Evolutionary conservation across 2,113 vertebrate genomes (phyloP), one percentile per base, ranked within the genome.

Genomic region (Collichthys lucidus): DNA sequence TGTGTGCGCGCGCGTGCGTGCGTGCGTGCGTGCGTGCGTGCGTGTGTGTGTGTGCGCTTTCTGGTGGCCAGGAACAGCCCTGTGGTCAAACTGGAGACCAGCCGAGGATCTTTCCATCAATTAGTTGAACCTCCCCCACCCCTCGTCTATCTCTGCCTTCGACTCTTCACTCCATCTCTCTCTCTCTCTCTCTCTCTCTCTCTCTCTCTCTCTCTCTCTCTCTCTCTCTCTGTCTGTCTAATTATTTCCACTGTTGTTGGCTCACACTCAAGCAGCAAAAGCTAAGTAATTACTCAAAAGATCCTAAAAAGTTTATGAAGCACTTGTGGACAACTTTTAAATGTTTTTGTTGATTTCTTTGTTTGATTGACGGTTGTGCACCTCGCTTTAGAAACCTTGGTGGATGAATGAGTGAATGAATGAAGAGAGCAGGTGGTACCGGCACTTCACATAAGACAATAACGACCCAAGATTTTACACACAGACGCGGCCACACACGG

Each of bases 71-170:
- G 86, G 88, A 89, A 92, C 77, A 89, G 78, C 90, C 89, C 92
- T 87, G 86, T 90, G 92, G 89, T 83, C 84, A 88, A 86, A 92
- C 85, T 92, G 92, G 93, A 91, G 52, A 75, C 66, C 42, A 2
- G 92, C 90, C 91, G 91, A 63, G 63, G 81, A 91, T 78, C 83
- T 92, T 88, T 91, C 89, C 91, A 89, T 92, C 91, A 90, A 92
- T 91, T 92, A 89, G 83, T 74, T 85, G 84, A 84, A 84, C 82
- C 79, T 76, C 80, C 61, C 57, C 35, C 31, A 19, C 10, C 24
- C 49, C 26, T 67, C n/a, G 50, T 77, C 80, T 71, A 40, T 85
- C 82, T 68, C 71, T 82, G 61, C 80, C 77, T 79, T 86, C 57
- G 79, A 83, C 76, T 86, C 52, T 55, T 40, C 35, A 40, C 65